phyloP scores from a whole-genome alignment of 2,113 vertebrate genomes.

The Ornithorhynchus anatinus region DNA sequence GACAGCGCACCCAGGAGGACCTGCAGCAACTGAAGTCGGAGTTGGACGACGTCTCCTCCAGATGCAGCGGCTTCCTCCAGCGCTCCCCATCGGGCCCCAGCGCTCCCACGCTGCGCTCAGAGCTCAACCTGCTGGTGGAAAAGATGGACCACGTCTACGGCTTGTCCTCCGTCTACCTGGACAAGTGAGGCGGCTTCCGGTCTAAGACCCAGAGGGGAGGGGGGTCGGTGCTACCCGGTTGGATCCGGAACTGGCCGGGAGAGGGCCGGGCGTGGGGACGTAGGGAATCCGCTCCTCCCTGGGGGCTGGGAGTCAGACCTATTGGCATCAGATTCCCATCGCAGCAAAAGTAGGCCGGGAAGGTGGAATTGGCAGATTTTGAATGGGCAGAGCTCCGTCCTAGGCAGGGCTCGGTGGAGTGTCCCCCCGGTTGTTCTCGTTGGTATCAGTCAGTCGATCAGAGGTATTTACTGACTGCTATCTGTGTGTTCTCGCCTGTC shows the following conservation, averaged over 20 bases:
- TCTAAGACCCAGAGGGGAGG: neutral
- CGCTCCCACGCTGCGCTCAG: slow-evolving; percentile 78
- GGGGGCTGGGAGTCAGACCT: no score
- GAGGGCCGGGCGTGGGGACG: no score
- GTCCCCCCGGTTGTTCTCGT: no score
- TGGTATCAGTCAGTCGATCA: no score
- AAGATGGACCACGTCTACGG: slow-evolving; percentile 83
- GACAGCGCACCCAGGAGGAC: slow-evolving; percentile 78
- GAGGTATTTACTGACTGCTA: no score
- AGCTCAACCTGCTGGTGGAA: slow-evolving; percentile 85
- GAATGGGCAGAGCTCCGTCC: no score
- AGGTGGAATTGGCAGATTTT: no score
- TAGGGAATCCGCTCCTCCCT: no score
- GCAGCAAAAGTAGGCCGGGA: no score
- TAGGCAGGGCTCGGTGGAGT: no score
- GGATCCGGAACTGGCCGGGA: neutral
- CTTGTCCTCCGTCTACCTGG: slow-evolving; percentile 86
- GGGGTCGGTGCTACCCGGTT: neutral
- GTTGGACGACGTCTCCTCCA: slow-evolving; percentile 77
- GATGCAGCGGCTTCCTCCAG: slow-evolving; percentile 84
- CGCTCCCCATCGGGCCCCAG: slow-evolving; percentile 85
- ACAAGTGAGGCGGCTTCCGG: slow-evolving; percentile 80
- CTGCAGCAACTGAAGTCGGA: slow-evolving; percentile 77
- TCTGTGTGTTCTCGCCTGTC: no score
- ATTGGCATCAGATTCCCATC: no score